phyloP scores from a whole-genome alignment of 2,888 invertebrate species.

The Rhynchonema sp. region DNA sequence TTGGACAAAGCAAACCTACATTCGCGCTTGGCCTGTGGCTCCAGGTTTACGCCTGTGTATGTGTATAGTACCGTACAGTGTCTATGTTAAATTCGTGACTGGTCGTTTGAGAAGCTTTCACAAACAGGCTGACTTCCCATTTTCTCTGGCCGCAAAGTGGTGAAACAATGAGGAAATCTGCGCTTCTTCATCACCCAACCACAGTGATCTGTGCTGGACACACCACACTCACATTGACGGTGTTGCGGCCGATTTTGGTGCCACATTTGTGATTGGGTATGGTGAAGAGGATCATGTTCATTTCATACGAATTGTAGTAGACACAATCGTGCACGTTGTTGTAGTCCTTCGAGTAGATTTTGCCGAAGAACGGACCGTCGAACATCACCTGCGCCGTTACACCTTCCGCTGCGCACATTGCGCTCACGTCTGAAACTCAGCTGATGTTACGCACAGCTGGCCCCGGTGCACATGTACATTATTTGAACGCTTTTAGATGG shows the following conservation, averaged over 20 bases:
- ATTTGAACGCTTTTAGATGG: too few species aligned
- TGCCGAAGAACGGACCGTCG: constrained; percentile 21
- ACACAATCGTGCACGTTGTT: constrained; percentile 20
- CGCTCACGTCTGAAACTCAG: constrained; percentile 14
- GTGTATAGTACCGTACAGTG: too few species aligned
- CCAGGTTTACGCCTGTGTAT: too few species aligned
- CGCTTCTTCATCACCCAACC: not conserved
- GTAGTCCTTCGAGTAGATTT: constrained; percentile 23
- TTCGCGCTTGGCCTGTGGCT: too few species aligned
- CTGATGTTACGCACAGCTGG: too few species aligned
- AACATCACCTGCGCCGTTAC: constrained; percentile 24
- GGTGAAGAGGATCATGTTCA: constrained; percentile 21
- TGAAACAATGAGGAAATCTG: not conserved
- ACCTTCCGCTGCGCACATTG: constrained; percentile 23
- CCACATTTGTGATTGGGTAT: constrained; percentile 26
- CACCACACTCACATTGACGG: constrained; percentile 16
- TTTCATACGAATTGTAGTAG: constrained; percentile 20
- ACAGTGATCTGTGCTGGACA: not conserved
- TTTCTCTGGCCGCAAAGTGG: too few species aligned
- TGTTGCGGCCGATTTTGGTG: constrained; percentile 17
- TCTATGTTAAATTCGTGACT: too few species aligned
- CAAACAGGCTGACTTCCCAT: too few species aligned
- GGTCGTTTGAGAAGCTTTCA: too few species aligned
- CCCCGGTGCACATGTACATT: too few species aligned
- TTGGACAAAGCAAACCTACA: too few species aligned